Percentiles rank a stretch among this genome's conserved stretches.
Evolutionary conservation across 2,113 vertebrate species (phyloP).

Genomic region (Seriola quinqueradiata): DNA sequence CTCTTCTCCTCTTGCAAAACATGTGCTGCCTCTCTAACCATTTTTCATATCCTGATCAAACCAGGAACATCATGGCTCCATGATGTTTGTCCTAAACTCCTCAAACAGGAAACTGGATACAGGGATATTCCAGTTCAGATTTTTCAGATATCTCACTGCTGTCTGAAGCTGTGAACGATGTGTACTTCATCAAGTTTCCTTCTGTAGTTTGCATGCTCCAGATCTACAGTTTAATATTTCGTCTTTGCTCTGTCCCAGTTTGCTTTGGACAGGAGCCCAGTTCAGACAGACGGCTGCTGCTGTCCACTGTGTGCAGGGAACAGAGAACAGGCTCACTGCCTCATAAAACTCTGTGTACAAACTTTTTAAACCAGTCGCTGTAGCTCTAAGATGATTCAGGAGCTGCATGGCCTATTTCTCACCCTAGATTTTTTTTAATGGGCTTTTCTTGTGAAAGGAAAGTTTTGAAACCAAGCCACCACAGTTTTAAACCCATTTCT

Average conservation of each 20-base stretch:
- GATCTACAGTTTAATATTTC: conserved; percentile 19
- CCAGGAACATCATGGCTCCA: neutral
- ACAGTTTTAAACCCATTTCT: neutral
- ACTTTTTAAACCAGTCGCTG: conserved; percentile 22
- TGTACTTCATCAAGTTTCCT: neutral
- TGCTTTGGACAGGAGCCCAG: conserved; percentile 38
- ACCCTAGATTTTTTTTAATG: neutral
- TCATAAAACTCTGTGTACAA: conserved; percentile 11
- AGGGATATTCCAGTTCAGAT: neutral
- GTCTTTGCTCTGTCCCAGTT: conserved; percentile 41
- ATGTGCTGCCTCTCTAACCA: neutral
- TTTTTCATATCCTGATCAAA: neutral
- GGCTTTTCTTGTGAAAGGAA: neutral
- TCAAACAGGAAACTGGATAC: neutral
- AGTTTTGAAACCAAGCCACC: neutral
- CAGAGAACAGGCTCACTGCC: neutral
- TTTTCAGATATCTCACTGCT: neutral
- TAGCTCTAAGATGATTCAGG: conserved; percentile 1
- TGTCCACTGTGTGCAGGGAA: conserved; percentile 25
- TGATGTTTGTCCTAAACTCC: neutral
- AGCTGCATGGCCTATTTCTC: neutral
- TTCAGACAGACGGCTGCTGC: conserved; percentile 28
- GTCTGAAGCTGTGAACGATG: neutral
- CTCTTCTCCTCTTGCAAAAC: neutral
- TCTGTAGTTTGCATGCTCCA: neutral